Base-by-base conservation (phyloP, 2,113 vertebrate genomes). In the Cololabis saira region DNA sequence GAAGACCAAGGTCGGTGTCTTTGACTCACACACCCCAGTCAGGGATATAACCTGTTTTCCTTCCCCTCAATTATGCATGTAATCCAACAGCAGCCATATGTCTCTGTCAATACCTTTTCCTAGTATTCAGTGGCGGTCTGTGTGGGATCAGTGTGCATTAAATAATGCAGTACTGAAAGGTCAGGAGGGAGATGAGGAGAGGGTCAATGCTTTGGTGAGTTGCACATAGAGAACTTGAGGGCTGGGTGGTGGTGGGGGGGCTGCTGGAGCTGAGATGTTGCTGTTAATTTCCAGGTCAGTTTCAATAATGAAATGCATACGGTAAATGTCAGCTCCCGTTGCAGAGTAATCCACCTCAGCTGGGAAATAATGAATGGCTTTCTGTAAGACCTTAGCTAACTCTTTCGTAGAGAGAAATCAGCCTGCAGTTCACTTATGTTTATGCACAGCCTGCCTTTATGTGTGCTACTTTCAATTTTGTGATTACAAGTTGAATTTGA, bases 301-400 rank as follows among this genome's bases (percentile, higher is more conserved):
- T 91, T 83, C 88, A 92, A 94, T 92, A 93, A 93, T 92, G 92
- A 92, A 92, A 93, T 91, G 89, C 92, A 91, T 91, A 91, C 81
- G 90, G 92, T 92, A 93, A 94, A 94, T 93, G 92, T 93, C 92
- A 89, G 81, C 80, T 81, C 75, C 89, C 76, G 87, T 67, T 76
- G 64, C 80, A 56, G 43, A 82, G 88, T 91, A 92, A 91, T 93
- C 90, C 85, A 83, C 81, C 85, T 89, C 89, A 83, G 76, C 84
- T 86, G 87, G 89, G 90, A 91, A 92, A 93, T 91, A 93, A 93
- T 90, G 83, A 88, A 93, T 91, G 84, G 87, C 80, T 90, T 92
- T 88, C 80, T 64, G 71, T 84, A 80, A 90, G 81, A 90, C 84
- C 81, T 82, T 70, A 59, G 74, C 80, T 79, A 80, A 83, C 80